phyloP scores from a whole-genome alignment of 2,888 invertebrate genomes.

The Tuberolachnus salignus region DNA sequence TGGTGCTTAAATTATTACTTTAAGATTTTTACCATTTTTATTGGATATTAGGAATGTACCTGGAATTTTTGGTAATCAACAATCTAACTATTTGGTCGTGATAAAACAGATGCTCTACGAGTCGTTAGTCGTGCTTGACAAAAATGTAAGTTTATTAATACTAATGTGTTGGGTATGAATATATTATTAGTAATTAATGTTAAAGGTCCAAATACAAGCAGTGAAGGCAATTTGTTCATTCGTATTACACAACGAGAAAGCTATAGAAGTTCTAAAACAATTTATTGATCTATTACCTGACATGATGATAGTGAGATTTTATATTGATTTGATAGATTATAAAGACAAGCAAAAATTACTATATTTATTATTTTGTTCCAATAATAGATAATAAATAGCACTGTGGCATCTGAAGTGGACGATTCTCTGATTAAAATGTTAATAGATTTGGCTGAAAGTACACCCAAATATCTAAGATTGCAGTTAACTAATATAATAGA shows the following conservation, averaged over 20 bases:
- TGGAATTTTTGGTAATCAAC: constrained; percentile 95
- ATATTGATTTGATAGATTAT: background rate
- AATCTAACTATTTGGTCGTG: constrained; percentile 85
- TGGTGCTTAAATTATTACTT: background rate
- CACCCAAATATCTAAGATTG: constrained; percentile 89
- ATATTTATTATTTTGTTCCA: constrained; percentile 56
- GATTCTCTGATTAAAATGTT: constrained; percentile 90
- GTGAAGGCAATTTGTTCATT: constrained; percentile 86
- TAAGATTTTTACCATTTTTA: constrained; percentile 54
- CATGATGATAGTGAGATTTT: constrained; percentile 70
- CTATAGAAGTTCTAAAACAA: constrained; percentile 85
- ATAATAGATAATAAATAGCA: constrained; percentile 75
- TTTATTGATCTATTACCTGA: constrained; percentile 84
- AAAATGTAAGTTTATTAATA: constrained; percentile 39
- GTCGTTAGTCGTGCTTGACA: constrained; percentile 63
- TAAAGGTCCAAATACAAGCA: constrained; percentile 75
- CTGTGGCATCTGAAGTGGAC: constrained; percentile 83
- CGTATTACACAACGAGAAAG: constrained; percentile 90
- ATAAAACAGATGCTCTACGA: constrained; percentile 95
- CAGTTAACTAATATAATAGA: constrained; percentile 86
- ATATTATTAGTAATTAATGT: constrained; percentile 18
- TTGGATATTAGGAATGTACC: constrained; percentile 78
- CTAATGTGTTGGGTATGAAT: background rate
- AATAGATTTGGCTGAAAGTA: constrained; percentile 90
- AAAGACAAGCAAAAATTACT: background rate